Percentiles rank a stretch among this genome's conserved stretches.
phyloP scores from a whole-genome alignment of 23 tunicate species.

The Styela clava region DNA sequence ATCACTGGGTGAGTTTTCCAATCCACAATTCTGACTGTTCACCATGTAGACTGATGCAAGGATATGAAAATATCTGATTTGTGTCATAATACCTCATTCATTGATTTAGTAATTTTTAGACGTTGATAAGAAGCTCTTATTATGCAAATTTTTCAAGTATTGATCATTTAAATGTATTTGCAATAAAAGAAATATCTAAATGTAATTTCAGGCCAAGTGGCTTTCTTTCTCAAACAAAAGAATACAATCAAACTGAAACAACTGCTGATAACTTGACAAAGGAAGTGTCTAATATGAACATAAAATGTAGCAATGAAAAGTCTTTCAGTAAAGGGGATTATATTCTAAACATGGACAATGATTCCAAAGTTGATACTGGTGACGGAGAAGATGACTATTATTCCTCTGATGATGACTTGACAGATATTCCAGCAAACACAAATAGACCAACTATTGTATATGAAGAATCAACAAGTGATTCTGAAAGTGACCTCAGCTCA shows the following conservation, averaged over 20 bases:
- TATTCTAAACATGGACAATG: not conserved
- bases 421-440: conserved; percentile 66
- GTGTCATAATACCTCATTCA: no score
- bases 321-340: not conserved
- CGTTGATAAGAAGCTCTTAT: no score
- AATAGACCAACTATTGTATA: conserved; percentile 51
- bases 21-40: no score
- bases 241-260: not conserved
- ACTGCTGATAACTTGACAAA: not conserved
- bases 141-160: no score
- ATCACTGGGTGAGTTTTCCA: no score
- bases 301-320: not conserved
- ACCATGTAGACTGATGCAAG: no score
- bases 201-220: not conserved
- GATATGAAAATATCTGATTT: no score
- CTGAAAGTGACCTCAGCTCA: not conserved
- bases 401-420: conserved; percentile 46
- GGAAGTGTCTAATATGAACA: not conserved
- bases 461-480: conserved; percentile 45
- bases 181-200: no score
- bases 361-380: not conserved
- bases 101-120: no score
- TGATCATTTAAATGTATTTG: no score
- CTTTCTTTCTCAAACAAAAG: not conserved
- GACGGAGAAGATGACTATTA: not conserved